phyloP scores from a whole-genome alignment of 2,888 invertebrate genomes.

The Cabera pusaria region DNA sequence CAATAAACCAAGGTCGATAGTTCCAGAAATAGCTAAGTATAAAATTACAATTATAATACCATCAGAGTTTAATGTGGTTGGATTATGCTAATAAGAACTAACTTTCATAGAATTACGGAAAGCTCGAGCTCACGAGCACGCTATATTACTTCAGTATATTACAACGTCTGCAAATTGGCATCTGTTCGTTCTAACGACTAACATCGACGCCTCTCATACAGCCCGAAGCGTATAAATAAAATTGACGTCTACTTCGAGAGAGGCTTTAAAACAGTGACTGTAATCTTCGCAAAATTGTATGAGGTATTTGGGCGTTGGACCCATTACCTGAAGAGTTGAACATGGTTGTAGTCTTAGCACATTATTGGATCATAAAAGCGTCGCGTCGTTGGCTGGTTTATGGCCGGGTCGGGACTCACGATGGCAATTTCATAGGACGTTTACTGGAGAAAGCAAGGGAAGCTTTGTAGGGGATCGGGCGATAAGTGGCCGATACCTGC shows the following conservation, averaged over 20 bases:
- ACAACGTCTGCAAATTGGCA: slow-evolving; percentile 46
- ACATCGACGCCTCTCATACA: slow-evolving; percentile 42
- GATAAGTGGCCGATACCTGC: slow-evolving; percentile 52
- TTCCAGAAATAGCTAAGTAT: slow-evolving; percentile 24
- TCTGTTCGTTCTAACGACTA: slow-evolving; percentile 41
- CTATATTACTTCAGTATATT: slow-evolving; percentile 39
- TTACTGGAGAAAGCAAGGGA: slow-evolving; percentile 61
- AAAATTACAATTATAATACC: slow-evolving; percentile 44
- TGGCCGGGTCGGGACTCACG: slow-evolving; percentile 71
- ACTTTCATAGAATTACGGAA: slow-evolving; percentile 41
- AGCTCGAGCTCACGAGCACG: slow-evolving; percentile 35
- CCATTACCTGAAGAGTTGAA: slow-evolving; percentile 15
- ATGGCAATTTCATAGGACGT: slow-evolving; percentile 75
- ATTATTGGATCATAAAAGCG: slow-evolving; percentile 72
- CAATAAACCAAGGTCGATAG: slow-evolving; percentile 13
- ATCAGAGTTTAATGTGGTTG: slow-evolving; percentile 39
- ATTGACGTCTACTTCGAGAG: slow-evolving; percentile 43
- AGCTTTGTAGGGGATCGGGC: slow-evolving; percentile 64
- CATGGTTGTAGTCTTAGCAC: slow-evolving; percentile 45
- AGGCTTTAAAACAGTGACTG: slow-evolving; percentile 35
- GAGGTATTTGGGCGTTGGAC: slow-evolving; percentile 25
- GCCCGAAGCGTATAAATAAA: slow-evolving; percentile 44
- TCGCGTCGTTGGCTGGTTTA: slow-evolving; percentile 64
- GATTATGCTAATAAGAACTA: slow-evolving; percentile 41
- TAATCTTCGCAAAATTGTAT: slow-evolving; percentile 24